Evolutionary conservation across 2,888 invertebrate genomes (phyloP), one percentile per base, ranked within the genome.

Genomic region (Drosophila neotestacea): DNA sequence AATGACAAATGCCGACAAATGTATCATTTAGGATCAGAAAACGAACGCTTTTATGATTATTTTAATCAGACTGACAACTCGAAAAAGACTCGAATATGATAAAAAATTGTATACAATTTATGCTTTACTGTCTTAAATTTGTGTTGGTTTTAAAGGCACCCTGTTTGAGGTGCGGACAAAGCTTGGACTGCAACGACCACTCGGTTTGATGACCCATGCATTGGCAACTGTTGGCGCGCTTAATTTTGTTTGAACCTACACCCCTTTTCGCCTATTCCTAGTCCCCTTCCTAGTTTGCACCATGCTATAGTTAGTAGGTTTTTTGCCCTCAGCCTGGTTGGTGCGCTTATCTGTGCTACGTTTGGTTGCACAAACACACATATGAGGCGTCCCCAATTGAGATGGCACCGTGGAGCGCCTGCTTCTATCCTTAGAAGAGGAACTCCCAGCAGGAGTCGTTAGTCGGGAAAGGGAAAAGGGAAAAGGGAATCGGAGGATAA

Each of bases 191-290:
- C 75, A 75, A 13, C 54, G 73, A 44, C 39, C 47, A 60, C 58
- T 50, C 81, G 66, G 83, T 88, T 87, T 84, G 88, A 88, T 84
- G 83, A 88, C 86, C 83, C 83, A 77, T 86, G 70, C 73, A 70
- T 32, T 66, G 73, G 70, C 54, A 70, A 62, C 82, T 73, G 85
- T 65, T 81, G 71, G 79, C 56, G 70, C 64, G 73, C 78, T 69
- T 88, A 77, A 84, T 83, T 88, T 73, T 84, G 77, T 88, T 84
- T 88, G 80, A 88, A 70, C 83, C 77, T 76, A 66, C 56, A 22
- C 22, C 22, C 22, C 22, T 22, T 55, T 27, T 16, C 36, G 9
- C 11, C 28, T 10, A 1, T 34, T 39, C 34, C 22, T 32, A 34
- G 6, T 6, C 9, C 6, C 5, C 11, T 28, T 11, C 2, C 34